Evolutionary conservation across 2,888 invertebrate genomes (phyloP), one percentile per base, ranked within the genome.

Genomic region (Hirudinaria manillensis): DNA sequence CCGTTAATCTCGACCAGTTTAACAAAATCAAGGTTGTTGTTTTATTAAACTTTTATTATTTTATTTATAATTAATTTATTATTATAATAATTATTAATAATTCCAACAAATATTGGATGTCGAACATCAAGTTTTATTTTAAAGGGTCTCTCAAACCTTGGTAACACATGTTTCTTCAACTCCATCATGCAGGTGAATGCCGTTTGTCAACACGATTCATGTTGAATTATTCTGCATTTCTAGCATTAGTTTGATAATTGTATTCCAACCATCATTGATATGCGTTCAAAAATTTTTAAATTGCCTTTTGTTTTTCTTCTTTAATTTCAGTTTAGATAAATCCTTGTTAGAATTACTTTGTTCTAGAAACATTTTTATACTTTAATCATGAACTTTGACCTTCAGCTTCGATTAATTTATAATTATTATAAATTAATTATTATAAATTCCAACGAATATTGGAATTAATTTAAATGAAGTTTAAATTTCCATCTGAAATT

Each of bases 91-190:
- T n/a, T n/a, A n/a, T n/a, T n/a, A n/a, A n/a, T n/a, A n/a, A n/a
- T n/a, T n/a, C n/a, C n/a, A n/a, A n/a, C 13, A 7, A 45, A 45
- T 10, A 45, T 45, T 45, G 13, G 10, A n/a, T n/a, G 45, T 38
- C 45, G 16, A 45, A 45, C 13, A 16, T 45, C 45, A 16, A 45
- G 10, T 45, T 45, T 1, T 16, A n/a, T 72, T 73, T 72, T 45
- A n/a, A 34, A 84, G 83, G 97, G 97, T 0, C 87, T 97, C 65
- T 88, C 89, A 72, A 97, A 97, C 87, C 87, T 96, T 83, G 96
- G 97, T 71, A 97, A 97, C 84, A 97, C 97, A 0, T 97, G 97
- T 84, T 97, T 95, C 86, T 94, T 97, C 85, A 97, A 97, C 87
- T 93, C 96, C 36, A 94, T 96, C 13, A 89, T 97, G 88, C 97